Evolutionary conservation across 2,888 invertebrate genomes (phyloP).

Genomic region (Cenopis cana): DNA sequence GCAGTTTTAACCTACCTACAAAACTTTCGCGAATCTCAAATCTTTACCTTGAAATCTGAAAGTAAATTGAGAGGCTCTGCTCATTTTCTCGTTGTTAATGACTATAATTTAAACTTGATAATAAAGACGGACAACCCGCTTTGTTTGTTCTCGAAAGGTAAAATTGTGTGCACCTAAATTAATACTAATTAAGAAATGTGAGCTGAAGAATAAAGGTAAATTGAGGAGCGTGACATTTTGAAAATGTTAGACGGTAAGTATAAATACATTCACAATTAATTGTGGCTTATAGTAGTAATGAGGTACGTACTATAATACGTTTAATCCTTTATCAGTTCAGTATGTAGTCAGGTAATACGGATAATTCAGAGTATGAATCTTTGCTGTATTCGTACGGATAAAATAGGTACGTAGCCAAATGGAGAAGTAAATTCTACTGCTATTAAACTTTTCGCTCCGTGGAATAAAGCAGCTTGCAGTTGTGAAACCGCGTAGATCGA

Average conservation of each 20-base stretch:
- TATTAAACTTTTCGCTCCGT: background rate
- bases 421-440: background rate
- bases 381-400: background rate
- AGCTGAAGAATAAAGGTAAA: conserved; percentile 64
- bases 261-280: conserved; percentile 54
- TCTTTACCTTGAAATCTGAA: conserved; percentile 65
- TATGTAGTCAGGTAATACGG: background rate
- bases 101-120: conserved; percentile 81
- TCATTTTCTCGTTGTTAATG: conserved; percentile 76
- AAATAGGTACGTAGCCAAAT: background rate
- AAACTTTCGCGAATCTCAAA: conserved; percentile 64
- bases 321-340: background rate
- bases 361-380: too few relatives aligned
- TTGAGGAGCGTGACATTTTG: conserved; percentile 63
- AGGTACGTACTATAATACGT: background rate
- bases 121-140: conserved; percentile 78
- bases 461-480: background rate
- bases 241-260: conserved; percentile 54
- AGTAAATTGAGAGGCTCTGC: conserved; percentile 67
- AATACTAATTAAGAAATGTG: conserved; percentile 77
- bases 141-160: conserved; percentile 78
- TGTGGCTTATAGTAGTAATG: conserved; percentile 42
- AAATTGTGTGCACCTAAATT: conserved; percentile 73
- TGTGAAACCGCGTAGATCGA: conserved; percentile 1
- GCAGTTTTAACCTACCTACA: conserved; percentile 43